These are phyloP conservation scores for Prunella himalayana DNA, from an alignment of 2,113 vertebrate genomes.

Conservation along the genomic window DNA sequence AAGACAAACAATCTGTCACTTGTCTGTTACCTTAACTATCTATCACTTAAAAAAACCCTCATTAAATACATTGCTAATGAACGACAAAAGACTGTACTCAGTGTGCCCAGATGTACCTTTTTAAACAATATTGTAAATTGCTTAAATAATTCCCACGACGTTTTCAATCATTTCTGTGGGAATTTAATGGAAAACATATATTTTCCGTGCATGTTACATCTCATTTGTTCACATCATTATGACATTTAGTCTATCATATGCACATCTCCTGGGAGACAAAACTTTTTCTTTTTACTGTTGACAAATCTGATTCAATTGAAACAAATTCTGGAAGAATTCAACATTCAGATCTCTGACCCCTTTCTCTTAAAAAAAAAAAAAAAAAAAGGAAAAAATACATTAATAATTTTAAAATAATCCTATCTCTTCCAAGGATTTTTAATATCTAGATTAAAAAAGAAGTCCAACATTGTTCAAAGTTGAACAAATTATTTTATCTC, in stretches of 20 bases:
- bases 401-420: not conserved
- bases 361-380: not conserved
- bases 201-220: constrained; percentile 65
- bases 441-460: not conserved
- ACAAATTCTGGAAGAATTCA: not conserved
- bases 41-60: constrained; percentile 84
- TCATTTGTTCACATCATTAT: constrained; percentile 71
- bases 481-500: not conserved
- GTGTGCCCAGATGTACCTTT: constrained; percentile 70
- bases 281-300: constrained; percentile 40
- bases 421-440: not conserved
- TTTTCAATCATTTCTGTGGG: constrained; percentile 68
- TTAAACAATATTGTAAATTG: constrained; percentile 73
- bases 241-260: constrained; percentile 68
- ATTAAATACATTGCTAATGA: constrained; percentile 90
- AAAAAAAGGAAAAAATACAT: not conserved
- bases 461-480: not conserved
- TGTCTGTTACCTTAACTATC: constrained; percentile 88
- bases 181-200: constrained; percentile 69
- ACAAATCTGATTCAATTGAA: constrained; percentile 4
- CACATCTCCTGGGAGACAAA: constrained; percentile 55
- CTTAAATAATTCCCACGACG: constrained; percentile 74
- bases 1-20: constrained; percentile 91
- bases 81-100: constrained; percentile 78
- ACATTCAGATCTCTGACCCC: not conserved